Percentiles rank a stretch among this genome's conserved stretches.
phyloP scores from a whole-genome alignment of 2,888 invertebrate species.

The Troglohyphantes excavatus region DNA sequence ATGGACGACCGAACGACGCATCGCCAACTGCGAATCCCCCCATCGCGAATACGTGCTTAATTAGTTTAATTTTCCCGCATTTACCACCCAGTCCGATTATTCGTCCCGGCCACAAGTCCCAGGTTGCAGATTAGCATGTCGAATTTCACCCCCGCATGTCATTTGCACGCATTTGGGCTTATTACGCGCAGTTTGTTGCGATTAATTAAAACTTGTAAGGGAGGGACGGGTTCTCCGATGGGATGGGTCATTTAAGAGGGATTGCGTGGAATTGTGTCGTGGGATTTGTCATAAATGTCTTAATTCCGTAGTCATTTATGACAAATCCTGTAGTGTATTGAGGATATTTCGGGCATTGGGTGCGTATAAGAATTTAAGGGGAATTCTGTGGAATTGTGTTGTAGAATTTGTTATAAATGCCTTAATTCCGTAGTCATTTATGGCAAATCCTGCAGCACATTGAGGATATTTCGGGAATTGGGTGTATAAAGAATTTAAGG shows the following conservation, averaged over 20 bases:
- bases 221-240: background rate
- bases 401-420: no score
- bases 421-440: no score
- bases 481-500: no score
- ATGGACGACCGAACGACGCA: constrained; percentile 30
- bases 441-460: no score
- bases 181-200: background rate
- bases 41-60: constrained; percentile 33
- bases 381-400: no score
- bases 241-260: background rate
- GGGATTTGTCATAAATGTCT: no score
- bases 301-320: no score
- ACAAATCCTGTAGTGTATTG: no score
- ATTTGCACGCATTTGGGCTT: constrained; percentile 19
- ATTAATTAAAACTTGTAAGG: background rate
- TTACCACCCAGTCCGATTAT: constrained; percentile 26
- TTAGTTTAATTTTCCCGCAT: constrained; percentile 56
- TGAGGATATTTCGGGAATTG: no score
- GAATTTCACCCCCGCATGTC: constrained; percentile 27
- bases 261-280: background rate
- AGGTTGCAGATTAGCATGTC: constrained; percentile 40
- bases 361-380: no score
- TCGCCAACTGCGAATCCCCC: background rate
- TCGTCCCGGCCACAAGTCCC: constrained; percentile 16
- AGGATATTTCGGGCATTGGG: no score